Conservation (phyloP, 2,888 invertebrate genomes). For the Mimas tiliae region DNA sequence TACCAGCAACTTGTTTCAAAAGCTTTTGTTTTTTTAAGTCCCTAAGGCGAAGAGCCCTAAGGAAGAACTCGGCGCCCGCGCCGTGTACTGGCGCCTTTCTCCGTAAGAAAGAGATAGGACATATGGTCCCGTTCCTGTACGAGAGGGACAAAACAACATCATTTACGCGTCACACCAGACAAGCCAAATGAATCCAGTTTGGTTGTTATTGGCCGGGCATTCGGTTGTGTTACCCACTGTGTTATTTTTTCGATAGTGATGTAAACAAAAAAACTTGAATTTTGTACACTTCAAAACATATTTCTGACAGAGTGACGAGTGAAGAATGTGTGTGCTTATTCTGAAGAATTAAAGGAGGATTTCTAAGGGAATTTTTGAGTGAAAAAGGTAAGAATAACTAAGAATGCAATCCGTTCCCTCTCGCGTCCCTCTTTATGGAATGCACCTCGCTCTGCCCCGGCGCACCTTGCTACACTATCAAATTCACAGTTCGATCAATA, state of each 20-base stretch:
- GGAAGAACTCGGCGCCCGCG: slow-evolving; percentile 80
- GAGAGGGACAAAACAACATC: slow-evolving; percentile 70
- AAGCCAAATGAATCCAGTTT: slow-evolving; percentile 78
- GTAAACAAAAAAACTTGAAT: slow-evolving; percentile 69
- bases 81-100: slow-evolving; percentile 81
- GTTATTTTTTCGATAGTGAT: slow-evolving; percentile 63
- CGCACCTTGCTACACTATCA: slow-evolving; percentile 76
- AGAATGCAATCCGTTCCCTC: slow-evolving; percentile 78
- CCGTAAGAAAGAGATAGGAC: slow-evolving; percentile 59
- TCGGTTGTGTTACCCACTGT: slow-evolving; percentile 60
- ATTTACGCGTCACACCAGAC: slow-evolving; percentile 73
- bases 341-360: slow-evolving; percentile 44
- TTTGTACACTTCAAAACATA: slow-evolving; percentile 53
- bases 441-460: slow-evolving; percentile 71
- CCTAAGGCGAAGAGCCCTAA: too few relatives aligned
- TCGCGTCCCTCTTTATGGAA: slow-evolving; percentile 80
- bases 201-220: slow-evolving; percentile 69
- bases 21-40: slow-evolving; percentile 78
- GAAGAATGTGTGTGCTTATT: slow-evolving; percentile 60
- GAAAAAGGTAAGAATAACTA: slow-evolving; percentile 75
- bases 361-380: slow-evolving; percentile 49
- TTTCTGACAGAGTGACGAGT: slow-evolving; percentile 56
- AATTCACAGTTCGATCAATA: slow-evolving; percentile 57
- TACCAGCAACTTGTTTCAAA: slow-evolving; percentile 79
- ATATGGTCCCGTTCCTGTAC: slow-evolving; percentile 37